These are phyloP conservation scores for Zaprionus davidi DNA, from an alignment of 1,140 invertebrate genomes.

Conservation along the genomic window DNA sequence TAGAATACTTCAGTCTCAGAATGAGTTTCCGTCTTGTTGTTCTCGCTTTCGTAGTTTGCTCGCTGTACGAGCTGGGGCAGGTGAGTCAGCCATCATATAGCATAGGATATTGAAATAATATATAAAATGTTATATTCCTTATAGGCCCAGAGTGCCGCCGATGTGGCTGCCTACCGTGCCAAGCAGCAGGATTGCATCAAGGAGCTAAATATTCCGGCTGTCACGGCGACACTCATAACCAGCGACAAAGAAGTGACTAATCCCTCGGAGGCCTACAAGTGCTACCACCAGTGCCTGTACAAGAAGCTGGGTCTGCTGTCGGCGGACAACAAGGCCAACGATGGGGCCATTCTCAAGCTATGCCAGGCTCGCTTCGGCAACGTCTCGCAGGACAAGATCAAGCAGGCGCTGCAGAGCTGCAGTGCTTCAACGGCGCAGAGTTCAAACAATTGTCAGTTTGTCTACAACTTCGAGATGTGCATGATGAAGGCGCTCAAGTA, in stretches of 20 bases:
- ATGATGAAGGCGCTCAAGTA: constrained; percentile 49
- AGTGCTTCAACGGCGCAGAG: constrained; percentile 10
- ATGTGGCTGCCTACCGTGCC: constrained; percentile 49
- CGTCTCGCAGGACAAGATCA: constrained; percentile 50
- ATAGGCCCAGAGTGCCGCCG: constrained; percentile 51
- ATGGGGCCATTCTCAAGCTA: constrained; percentile 50
- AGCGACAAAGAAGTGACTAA: constrained; percentile 54
- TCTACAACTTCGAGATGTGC: constrained; percentile 57
- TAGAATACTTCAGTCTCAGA: constrained; percentile 3
- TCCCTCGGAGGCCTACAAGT: constrained; percentile 57
- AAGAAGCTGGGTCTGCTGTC: constrained; percentile 61
- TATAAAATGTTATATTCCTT: background rate
- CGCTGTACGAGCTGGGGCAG: constrained; percentile 18
- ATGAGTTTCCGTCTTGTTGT: constrained; percentile 47
- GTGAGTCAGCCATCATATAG: constrained; percentile 12
- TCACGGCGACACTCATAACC: constrained; percentile 38
- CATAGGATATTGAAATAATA: background rate
- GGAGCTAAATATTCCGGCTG: constrained; percentile 54
- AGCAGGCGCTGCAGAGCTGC: constrained; percentile 39
- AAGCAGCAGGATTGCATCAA: constrained; percentile 66
- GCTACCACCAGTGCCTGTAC: constrained; percentile 68
- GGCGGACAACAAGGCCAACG: constrained; percentile 42
- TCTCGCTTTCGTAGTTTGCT: constrained; percentile 29
- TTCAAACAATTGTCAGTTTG: constrained; percentile 40
- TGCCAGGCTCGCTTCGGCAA: constrained; percentile 48